Evolutionary conservation across 2,888 invertebrate species (phyloP).

Genomic region (Chloroclysta siterata): DNA sequence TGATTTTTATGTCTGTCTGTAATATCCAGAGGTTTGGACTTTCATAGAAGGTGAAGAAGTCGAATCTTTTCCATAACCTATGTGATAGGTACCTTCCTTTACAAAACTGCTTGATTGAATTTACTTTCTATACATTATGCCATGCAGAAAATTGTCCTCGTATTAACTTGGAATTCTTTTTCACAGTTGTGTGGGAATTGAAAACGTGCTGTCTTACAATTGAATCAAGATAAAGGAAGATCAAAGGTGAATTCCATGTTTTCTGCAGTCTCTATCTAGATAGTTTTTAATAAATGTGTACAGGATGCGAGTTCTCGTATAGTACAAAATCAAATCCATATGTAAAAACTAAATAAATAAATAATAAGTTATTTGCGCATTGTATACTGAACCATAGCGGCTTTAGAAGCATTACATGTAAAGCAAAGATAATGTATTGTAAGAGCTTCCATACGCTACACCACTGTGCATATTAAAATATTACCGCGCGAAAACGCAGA

Average conservation of each 20-base stretch:
- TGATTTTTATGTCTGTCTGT: too few relatives aligned
- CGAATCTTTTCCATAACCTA: too few relatives aligned
- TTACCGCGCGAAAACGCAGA: too few relatives aligned
- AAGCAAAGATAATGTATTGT: too few relatives aligned
- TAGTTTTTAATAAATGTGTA: background rate
- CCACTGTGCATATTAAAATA: too few relatives aligned
- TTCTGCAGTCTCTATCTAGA: background rate
- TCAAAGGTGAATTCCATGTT: constrained; percentile 10
- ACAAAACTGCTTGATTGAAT: background rate
- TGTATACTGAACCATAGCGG: too few relatives aligned
- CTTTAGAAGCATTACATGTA: too few relatives aligned
- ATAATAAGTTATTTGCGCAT: too few relatives aligned
- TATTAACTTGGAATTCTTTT: constrained; percentile 6
- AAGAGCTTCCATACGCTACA: too few relatives aligned
- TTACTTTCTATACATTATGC: background rate
- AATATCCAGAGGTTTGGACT: background rate
- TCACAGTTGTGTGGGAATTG: constrained; percentile 19
- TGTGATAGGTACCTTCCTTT: background rate
- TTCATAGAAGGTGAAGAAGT: background rate
- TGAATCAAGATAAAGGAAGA: constrained; percentile 8
- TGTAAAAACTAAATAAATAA: too few relatives aligned
- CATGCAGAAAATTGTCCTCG: constrained; percentile 12
- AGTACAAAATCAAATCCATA: too few relatives aligned
- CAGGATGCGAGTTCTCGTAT: too few relatives aligned
- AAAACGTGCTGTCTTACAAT: constrained; percentile 23